Base-by-base conservation (phyloP, 2,113 vertebrate species). In the Nyctibius bracteatus region DNA sequence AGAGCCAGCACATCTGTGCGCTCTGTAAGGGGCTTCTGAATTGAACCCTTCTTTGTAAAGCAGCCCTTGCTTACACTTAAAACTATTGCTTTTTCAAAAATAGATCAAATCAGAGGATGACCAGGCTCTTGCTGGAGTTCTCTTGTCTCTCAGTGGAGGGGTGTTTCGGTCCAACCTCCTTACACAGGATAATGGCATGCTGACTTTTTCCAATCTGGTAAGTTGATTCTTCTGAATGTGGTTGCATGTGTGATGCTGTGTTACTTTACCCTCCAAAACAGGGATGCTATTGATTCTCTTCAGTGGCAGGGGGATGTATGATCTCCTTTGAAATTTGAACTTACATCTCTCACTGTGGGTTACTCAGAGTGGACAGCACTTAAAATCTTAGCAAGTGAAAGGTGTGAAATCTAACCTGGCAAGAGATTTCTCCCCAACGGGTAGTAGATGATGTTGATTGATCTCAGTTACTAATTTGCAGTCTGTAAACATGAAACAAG, bases 171-270 rank as follows among this genome's bases (percentile, higher is more conserved):
- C 99, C 91, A 99, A 99, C 96, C 98, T 99, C 78, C 94, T 99
- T 89, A 99, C 99, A 5, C 99, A 99, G 95, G 99, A 99, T 66
- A 99, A 99, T 0, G 99, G 99, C 77, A 97, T 99, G 83, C 98
- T 99, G 86, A 99, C 99, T 1, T 99, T 99, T 47, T 99, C 99
- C 88, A 99, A 99, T 95, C 98, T 99, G 99, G 99, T 99, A 97
- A 74, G 83, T 57, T 44, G 35, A 17, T 51, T 73, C 8, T 85
- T 68, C 33, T 49, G 35, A 18, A 9, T 1, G 4, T 72, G 54
- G 15, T 43, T 9, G 5, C 8, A 6, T 22, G 47, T 63, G 25
- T 0, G 1, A 13, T 13, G 37, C 67, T 71, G 31, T 73, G 51
- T 70, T 30, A 1, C 12, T 62, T 28, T 71, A 5, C 41, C 28